These are phyloP conservation scores for Gnathonemus echidnorhynchus DNA, from an alignment of 2,113 vertebrate species.

Conservation along the genomic window DNA sequence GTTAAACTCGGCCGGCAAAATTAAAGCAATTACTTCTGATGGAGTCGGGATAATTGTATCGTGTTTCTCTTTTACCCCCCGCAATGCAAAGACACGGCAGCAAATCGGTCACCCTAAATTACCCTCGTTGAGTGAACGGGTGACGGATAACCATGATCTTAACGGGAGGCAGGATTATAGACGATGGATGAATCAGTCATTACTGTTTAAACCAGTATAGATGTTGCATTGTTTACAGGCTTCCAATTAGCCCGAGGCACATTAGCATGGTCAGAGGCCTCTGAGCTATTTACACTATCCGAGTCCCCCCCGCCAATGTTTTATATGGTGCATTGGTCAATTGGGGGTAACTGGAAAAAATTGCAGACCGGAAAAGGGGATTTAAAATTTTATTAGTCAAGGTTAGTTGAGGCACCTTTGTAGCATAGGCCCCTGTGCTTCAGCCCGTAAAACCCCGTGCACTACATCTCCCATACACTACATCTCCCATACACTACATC, in stretches of 20 bases:
- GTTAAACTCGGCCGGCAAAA: neutral
- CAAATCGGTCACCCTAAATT: neutral
- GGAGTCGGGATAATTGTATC: neutral
- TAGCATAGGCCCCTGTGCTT: neutral
- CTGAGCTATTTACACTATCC: neutral
- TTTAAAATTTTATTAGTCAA: neutral
- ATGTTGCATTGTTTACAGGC: neutral
- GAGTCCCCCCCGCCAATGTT: neutral
- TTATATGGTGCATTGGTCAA: neutral
- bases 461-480: neutral
- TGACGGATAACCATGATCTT: neutral
- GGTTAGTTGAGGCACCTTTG: neutral
- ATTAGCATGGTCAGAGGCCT: neutral
- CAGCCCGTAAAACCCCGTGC: neutral
- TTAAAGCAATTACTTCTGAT: neutral
- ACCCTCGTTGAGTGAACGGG: neutral
- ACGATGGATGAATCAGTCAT: neutral
- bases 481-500: neutral
- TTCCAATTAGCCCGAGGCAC: neutral
- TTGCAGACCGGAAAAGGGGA: neutral
- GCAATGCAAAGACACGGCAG: neutral
- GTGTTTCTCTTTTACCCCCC: neutral
- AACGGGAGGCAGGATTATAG: neutral
- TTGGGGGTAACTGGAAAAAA: neutral
- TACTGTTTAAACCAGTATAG: neutral